phyloP scores from a whole-genome alignment of 1,140 invertebrate species.

The Drosophila pruinosa region DNA sequence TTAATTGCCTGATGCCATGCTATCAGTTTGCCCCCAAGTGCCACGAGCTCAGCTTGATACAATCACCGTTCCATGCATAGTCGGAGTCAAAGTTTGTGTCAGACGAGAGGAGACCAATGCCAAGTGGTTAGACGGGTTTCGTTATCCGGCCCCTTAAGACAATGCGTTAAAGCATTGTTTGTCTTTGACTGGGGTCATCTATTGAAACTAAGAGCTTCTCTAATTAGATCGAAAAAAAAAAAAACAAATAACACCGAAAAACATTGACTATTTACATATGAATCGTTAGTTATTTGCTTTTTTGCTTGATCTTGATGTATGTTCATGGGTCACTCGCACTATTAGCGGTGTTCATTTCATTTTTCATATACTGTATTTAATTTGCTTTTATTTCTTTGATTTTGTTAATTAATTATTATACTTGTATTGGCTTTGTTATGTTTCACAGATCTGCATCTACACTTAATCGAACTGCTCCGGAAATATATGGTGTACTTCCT shows the following conservation, averaged over 20 bases:
- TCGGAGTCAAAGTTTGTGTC: not conserved
- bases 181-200: constrained; percentile 41
- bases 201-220: constrained; percentile 38
- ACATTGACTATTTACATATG: constrained; percentile 51
- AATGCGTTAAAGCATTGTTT: constrained; percentile 22
- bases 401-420: constrained; percentile 19
- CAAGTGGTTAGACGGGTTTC: constrained; percentile 68
- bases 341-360: constrained; percentile 26
- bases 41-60: constrained; percentile 14
- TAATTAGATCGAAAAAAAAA: constrained; percentile 68
- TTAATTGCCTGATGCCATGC: constrained; percentile 68
- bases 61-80: not conserved
- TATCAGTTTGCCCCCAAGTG: constrained; percentile 42
- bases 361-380: not conserved
- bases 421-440: constrained; percentile 22
- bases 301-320: constrained; percentile 49
- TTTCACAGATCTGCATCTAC: constrained; percentile 20
- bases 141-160: constrained; percentile 13
- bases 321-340: constrained; percentile 63
- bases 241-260: not conserved
- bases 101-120: constrained; percentile 54
- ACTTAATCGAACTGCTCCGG: constrained; percentile 5
- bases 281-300: constrained; percentile 53
- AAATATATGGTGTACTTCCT: constrained; percentile 22
- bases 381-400: not conserved